These are phyloP conservation scores for Stratiomys singularior DNA, from an alignment of 2,888 invertebrate species.

Conservation along the genomic window DNA sequence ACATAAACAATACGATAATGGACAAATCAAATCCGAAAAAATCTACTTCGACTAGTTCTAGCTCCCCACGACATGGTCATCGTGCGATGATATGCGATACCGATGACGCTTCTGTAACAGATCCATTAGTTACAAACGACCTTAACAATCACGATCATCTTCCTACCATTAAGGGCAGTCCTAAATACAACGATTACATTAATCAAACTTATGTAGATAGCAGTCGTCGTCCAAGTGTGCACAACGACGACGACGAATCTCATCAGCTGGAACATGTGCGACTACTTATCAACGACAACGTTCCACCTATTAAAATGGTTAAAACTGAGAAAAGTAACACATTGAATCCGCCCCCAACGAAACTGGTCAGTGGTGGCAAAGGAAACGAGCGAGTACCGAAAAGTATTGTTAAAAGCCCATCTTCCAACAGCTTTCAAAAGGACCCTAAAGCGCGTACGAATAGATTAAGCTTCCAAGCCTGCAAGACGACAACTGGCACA, in stretches of 20 bases:
- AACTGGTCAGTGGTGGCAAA: neutral
- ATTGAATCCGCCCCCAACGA: slow-evolving; percentile 26
- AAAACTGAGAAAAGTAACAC: slow-evolving; percentile 13
- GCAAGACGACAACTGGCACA: slow-evolving; percentile 8
- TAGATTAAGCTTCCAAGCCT: slow-evolving; percentile 17
- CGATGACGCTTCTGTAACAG: slow-evolving; percentile 21
- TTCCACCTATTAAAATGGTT: neutral
- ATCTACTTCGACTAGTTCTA: slow-evolving; percentile 17
- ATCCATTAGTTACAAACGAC: slow-evolving; percentile 6
- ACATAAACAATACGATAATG: neutral
- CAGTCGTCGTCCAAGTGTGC: slow-evolving; percentile 46
- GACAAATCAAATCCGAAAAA: neutral
- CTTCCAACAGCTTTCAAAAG: slow-evolving; percentile 54
- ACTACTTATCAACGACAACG: slow-evolving; percentile 13
- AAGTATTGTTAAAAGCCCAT: slow-evolving; percentile 57
- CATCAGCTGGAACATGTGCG: slow-evolving; percentile 36
- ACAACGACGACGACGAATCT: slow-evolving; percentile 47
- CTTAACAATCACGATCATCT: slow-evolving; percentile 33
- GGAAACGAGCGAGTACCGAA: slow-evolving; percentile 49
- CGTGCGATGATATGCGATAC: neutral
- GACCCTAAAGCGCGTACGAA: slow-evolving; percentile 22
- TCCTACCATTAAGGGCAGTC: slow-evolving; percentile 32
- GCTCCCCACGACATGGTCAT: neutral
- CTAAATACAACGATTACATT: slow-evolving; percentile 53
- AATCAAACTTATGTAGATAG: slow-evolving; percentile 51